Evolutionary conservation across 1,140 invertebrate genomes (phyloP).

Genomic region (Agrilus planipennis): DNA sequence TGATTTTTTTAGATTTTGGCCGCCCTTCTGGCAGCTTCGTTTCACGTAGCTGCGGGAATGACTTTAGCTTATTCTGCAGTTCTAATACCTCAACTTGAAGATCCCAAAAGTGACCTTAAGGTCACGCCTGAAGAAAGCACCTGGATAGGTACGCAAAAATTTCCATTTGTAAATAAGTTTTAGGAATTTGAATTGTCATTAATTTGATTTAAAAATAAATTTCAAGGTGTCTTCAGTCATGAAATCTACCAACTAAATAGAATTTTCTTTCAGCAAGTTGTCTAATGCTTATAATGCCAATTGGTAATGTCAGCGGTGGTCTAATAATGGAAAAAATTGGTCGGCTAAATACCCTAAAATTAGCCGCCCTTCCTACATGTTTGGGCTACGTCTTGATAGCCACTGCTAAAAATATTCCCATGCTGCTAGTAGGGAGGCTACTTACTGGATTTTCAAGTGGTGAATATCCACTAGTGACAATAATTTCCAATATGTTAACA

Average conservation of each 20-base stretch:
- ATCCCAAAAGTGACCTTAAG: constrained; percentile 30
- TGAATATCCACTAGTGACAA: no score
- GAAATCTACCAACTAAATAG: no score
- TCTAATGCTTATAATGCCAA: constrained; percentile 37
- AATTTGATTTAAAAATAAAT: no score
- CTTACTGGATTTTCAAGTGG: constrained; percentile 43
- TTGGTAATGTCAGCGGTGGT: constrained; percentile 39
- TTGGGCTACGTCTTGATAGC: constrained; percentile 48
- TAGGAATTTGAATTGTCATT: no score
- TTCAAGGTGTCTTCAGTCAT: no score
- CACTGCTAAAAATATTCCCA: constrained; percentile 30
- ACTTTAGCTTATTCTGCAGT: constrained; percentile 44
- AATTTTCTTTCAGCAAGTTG: constrained; percentile 41
- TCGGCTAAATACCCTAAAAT: constrained; percentile 43
- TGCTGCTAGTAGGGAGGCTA: constrained; percentile 44
- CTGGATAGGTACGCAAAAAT: no score
- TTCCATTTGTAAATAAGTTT: no score
- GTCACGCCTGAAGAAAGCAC: no score
- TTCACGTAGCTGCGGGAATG: constrained; percentile 44
- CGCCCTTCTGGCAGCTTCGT: constrained; percentile 41
- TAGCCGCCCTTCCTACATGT: constrained; percentile 43
- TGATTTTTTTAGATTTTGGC: constrained; percentile 36
- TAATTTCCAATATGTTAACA: no score
- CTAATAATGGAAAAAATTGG: constrained; percentile 48
- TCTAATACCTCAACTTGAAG: constrained; percentile 41